Evolutionary conservation across 2,888 invertebrate genomes (phyloP).

Genomic region (Phortica magna): DNA sequence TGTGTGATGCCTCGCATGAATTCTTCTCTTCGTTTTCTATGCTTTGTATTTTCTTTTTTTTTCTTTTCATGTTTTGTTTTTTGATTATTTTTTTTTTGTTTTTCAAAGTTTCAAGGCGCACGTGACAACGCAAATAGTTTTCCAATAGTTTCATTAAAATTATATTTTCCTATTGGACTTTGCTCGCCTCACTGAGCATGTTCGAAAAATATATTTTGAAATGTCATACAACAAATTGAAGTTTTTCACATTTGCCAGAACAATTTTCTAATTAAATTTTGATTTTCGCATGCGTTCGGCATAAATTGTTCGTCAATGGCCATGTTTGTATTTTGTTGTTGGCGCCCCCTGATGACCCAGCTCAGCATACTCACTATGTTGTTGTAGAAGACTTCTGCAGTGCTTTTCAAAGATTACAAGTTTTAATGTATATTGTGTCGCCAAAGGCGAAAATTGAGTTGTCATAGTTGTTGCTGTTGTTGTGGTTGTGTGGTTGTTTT

Average conservation of each 20-base stretch:
- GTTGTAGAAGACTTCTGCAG: conserved; percentile 4
- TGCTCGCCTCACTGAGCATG: conserved; percentile 41
- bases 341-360: background rate
- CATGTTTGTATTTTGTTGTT: background rate
- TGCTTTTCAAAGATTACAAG: conserved; percentile 21
- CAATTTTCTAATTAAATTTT: conserved; percentile 73
- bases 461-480: conserved; percentile 26
- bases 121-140: conserved; percentile 69
- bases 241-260: conserved; percentile 58
- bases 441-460: conserved; percentile 17
- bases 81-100: background rate
- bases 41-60: background rate
- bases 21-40: conserved; percentile 51
- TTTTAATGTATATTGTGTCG: conserved; percentile 26
- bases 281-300: conserved; percentile 70
- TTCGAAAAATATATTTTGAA: background rate
- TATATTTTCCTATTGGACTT: conserved; percentile 51
- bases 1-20: conserved; percentile 46
- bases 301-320: conserved; percentile 55
- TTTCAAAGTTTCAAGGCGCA: conserved; percentile 43
- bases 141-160: conserved; percentile 65
- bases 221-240: conserved; percentile 66
- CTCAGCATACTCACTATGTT: background rate
- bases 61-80: background rate
- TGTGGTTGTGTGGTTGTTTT: conserved; percentile 23